Evolutionary conservation across 2,797 vertebrate species (phyloP).

Genomic region (Discoglossus pictus): DNA sequence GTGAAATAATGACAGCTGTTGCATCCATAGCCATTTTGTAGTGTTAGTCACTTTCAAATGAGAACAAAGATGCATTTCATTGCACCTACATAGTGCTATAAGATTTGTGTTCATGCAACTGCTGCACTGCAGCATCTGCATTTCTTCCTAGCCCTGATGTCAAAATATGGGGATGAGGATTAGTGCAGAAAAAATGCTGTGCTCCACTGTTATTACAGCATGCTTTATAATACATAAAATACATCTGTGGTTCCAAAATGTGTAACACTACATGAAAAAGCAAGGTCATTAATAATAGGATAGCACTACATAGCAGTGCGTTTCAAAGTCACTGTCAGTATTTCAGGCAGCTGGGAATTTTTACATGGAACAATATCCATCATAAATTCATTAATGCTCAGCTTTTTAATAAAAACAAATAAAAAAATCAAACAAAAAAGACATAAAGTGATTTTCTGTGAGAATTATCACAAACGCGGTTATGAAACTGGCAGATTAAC

Average conservation of each 20-base stretch:
- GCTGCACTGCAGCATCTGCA: constrained; percentile 38
- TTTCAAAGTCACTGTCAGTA: constrained; percentile 44
- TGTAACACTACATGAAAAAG: constrained; percentile 48
- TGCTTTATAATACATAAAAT: constrained; percentile 45
- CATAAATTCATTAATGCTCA: constrained; percentile 36
- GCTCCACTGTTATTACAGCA: constrained; percentile 44
- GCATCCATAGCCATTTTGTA: constrained; percentile 34
- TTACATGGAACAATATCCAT: constrained; percentile 37
- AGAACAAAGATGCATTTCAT: constrained; percentile 36
- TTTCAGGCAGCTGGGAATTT: constrained; percentile 47
- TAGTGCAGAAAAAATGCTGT: constrained; percentile 47
- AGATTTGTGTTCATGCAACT: constrained; percentile 15
- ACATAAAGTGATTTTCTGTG: constrained; percentile 42
- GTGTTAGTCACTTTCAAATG: constrained; percentile 27
- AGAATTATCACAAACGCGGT: constrained; percentile 61
- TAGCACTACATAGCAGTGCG: constrained; percentile 49
- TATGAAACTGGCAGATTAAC: constrained; percentile 63
- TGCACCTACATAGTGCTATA: constrained; percentile 9
- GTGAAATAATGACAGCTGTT: constrained; percentile 41
- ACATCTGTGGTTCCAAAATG: constrained; percentile 40
- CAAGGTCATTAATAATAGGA: constrained; percentile 37
- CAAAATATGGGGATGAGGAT: constrained; percentile 6
- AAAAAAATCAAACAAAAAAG: constrained; percentile 40
- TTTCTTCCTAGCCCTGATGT: constrained; percentile 31
- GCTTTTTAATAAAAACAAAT: constrained; percentile 18